Base-by-base conservation (phyloP, 1,140 invertebrate species). In the Pentalonia nigronervosa region DNA sequence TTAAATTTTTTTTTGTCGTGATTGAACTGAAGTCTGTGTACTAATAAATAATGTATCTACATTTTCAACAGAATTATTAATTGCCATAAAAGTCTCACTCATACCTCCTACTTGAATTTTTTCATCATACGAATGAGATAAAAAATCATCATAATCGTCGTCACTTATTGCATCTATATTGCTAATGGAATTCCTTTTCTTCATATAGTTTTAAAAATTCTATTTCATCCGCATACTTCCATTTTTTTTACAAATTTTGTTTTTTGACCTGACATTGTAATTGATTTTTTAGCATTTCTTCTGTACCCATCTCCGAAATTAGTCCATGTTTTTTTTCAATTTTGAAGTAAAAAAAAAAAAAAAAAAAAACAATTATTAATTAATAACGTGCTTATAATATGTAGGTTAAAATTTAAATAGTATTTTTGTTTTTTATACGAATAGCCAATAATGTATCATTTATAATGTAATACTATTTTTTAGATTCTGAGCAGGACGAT, bases 191-290 rank as follows among this genome's bases (percentile, higher is more conserved):
- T 86, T 45, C 11, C 84, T 86, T 86, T 86, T 45, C 3, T 47
- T 86, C 11, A 86, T 25, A 1, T 86, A 45, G 23, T 86, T 86
- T 86, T 86, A 86, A 86, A 86, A 86, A 86, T 30, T 86, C 21
- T 41, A 86, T 86, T 86, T 86, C 41, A 86, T 86, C 41, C 8
- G 36, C 41, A 86, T 84, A 45, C 8, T 84, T 84, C 41, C 20
- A 45, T n/a, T 23, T 84, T 84, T 84, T 84, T 84, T 84, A 84
- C 23, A 84, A 84, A 47, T 84, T 11, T 21, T n/a, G n/a, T 9
- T 47, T 84, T 47, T 84, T 84, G 83, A 6, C 83, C 83, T 25
- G 83, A 86, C 41, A 47, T 20, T 30, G 45, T 48, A 1, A 47
- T 17, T 11, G 83, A 41, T 25, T 86, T 41, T 83, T 83, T 83